phyloP scores from a whole-genome alignment of 2,113 vertebrate genomes.

The Percopsis transmontana region DNA sequence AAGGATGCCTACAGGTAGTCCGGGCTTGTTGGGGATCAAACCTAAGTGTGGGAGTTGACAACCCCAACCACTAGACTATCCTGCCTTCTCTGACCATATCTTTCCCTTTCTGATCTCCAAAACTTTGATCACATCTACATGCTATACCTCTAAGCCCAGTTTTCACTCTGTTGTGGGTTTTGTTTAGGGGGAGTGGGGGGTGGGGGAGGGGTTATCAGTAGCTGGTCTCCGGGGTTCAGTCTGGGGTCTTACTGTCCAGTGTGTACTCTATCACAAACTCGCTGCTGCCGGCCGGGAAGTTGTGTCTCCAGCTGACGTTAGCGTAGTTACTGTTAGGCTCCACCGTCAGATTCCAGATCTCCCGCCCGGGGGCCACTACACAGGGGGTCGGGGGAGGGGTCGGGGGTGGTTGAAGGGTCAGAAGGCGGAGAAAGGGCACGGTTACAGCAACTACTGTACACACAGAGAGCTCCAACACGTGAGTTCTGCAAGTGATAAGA shows the following conservation, averaged over 20 bases:
- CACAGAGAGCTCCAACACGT: background rate
- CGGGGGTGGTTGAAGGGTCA: conserved; percentile 75
- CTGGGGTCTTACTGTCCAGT: conserved; percentile 92
- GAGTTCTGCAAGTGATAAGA: background rate
- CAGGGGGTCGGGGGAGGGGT: conserved; percentile 81
- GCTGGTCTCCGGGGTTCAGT: conserved; percentile 39
- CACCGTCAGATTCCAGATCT: conserved; percentile 96
- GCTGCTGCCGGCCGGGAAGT: conserved; percentile 88
- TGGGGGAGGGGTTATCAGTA: background rate
- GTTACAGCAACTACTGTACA: conserved; percentile 46
- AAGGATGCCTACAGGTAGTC: too few species aligned
- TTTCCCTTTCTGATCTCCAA: too few species aligned
- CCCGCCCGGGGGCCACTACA: conserved; percentile 82
- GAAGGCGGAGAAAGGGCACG: conserved; percentile 43
- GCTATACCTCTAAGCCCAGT: background rate
- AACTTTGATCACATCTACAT: background rate
- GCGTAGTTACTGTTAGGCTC: conserved; percentile 96
- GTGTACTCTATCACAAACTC: conserved; percentile 98
- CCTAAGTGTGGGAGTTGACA: too few species aligned
- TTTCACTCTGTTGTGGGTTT: background rate
- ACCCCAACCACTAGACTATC: too few species aligned
- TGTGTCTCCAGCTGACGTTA: conserved; percentile 98
- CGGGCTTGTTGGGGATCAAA: too few species aligned
- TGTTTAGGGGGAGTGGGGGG: background rate
- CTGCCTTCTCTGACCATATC: too few species aligned